These are phyloP conservation scores for Remorina albescens DNA, from an alignment of 2,797 vertebrate species.

Conservation along the genomic window DNA sequence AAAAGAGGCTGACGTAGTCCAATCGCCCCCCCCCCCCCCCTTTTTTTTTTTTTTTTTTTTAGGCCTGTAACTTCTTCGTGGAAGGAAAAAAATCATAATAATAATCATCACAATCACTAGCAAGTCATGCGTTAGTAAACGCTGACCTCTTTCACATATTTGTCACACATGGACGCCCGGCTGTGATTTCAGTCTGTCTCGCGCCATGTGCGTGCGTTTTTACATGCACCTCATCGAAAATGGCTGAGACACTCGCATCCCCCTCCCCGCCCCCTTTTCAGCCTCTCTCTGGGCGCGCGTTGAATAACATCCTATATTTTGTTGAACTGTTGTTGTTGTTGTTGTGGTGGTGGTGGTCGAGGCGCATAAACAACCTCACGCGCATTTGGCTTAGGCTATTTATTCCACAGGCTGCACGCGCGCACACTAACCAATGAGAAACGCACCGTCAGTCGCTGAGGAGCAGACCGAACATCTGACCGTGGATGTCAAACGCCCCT, in stretches of 20 bases:
- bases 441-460: conserved; percentile 35
- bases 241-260: conserved; percentile 10
- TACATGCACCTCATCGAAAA: conserved; percentile 47
- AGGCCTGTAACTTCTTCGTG: not conserved
- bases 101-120: not conserved
- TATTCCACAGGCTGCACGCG: conserved; percentile 6
- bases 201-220: conserved; percentile 60
- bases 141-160: conserved; percentile 54
- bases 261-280: not conserved
- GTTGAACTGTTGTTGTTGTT: conserved; percentile 7
- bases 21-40: not conserved
- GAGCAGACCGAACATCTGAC: conserved; percentile 17
- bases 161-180: conserved; percentile 57
- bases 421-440: not conserved
- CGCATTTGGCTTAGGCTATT: not conserved
- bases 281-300: conserved; percentile 24
- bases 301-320: not conserved
- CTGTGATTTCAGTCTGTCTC: conserved; percentile 40
- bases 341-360: conserved; percentile 18
- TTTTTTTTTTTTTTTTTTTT: no score
- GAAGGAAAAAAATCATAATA: not conserved
- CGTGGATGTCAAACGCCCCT: conserved; percentile 4
- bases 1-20: conserved; percentile 2
- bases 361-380: conserved; percentile 34
- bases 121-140: no score